phyloP scores from a whole-genome alignment of 2,797 vertebrate genomes.

The Ctenopoma kingsleyae region DNA sequence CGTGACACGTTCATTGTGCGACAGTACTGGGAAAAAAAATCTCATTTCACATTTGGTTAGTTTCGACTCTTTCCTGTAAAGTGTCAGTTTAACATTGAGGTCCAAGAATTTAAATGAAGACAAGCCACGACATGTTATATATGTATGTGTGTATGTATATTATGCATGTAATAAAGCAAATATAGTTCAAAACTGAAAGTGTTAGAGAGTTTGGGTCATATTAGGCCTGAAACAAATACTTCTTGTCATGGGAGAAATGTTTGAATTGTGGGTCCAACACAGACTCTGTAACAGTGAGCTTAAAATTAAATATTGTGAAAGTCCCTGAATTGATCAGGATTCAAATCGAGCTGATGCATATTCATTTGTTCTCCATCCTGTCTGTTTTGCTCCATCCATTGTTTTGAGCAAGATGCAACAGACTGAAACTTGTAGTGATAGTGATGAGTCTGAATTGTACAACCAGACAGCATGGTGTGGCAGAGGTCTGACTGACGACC shows the following conservation, averaged over 20 bases:
- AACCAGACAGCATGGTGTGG: neutral
- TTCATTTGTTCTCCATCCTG: conserved; percentile 7
- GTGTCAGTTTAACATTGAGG: neutral
- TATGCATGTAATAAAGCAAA: too few relatives aligned
- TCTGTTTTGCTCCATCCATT: neutral
- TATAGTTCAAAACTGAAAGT: conserved; percentile 7
- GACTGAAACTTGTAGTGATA: neutral
- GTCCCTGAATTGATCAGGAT: conserved; percentile 8
- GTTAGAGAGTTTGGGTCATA: neutral
- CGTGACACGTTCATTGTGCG: neutral
- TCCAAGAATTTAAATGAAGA: conserved; percentile 7
- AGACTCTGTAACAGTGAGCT: conserved; percentile 23
- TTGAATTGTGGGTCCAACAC: neutral
- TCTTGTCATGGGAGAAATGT: neutral
- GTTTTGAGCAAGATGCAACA: neutral
- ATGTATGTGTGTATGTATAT: too few relatives aligned
- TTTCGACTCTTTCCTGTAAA: neutral
- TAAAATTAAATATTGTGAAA: conserved; percentile 21
- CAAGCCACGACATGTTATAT: neutral
- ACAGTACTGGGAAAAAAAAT: neutral
- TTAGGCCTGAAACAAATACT: neutral
- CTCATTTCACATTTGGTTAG: neutral
- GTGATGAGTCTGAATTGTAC: neutral
- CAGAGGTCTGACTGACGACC: neutral
- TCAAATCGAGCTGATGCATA: conserved; percentile 7